Conservation (phyloP, 1,140 invertebrate species). For the Brachionus angularis region DNA sequence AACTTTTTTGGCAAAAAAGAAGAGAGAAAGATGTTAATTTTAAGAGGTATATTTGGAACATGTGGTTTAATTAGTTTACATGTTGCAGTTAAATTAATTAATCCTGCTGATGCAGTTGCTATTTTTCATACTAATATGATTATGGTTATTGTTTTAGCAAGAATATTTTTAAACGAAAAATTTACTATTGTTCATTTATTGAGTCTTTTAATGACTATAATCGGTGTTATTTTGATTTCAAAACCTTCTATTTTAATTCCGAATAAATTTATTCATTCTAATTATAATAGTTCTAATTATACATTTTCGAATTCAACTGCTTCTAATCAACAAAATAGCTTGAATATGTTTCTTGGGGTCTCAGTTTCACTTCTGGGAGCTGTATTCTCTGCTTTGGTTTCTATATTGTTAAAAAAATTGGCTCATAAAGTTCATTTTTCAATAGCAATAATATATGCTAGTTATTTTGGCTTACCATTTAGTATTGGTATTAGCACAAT, state of each 20-base stretch:
- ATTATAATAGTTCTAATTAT: background rate
- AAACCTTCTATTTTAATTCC: slow-evolving; percentile 24
- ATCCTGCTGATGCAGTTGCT: slow-evolving; percentile 32
- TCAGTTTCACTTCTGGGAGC: background rate
- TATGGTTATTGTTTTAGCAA: slow-evolving; percentile 8
- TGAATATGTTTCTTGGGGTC: background rate
- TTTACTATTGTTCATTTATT: slow-evolving; percentile 3
- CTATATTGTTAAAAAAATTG: slow-evolving; percentile 35
- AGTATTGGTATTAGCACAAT: background rate
- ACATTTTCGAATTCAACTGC: background rate
- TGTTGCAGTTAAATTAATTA: slow-evolving; percentile 30
- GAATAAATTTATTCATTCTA: background rate
- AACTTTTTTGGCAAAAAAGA: slow-evolving; percentile 33
- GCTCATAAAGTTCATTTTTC: slow-evolving; percentile 33
- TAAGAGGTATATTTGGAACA: slow-evolving; percentile 26
- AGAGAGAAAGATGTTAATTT: background rate
- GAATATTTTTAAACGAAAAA: slow-evolving; percentile 41
- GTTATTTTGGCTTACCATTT: slow-evolving; percentile 32
- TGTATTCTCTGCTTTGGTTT: slow-evolving; percentile 15
- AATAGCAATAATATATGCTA: slow-evolving; percentile 23
- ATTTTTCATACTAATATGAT: slow-evolving; percentile 28
- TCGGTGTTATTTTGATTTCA: slow-evolving; percentile 22
- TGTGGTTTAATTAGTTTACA: slow-evolving; percentile 13
- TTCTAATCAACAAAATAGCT: background rate
- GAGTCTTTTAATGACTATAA: slow-evolving; percentile 3